Percentiles rank a stretch among this genome's conserved stretches.
Evolutionary conservation across 2,797 vertebrate species (phyloP).

Genomic region (Tangara arthus): DNA sequence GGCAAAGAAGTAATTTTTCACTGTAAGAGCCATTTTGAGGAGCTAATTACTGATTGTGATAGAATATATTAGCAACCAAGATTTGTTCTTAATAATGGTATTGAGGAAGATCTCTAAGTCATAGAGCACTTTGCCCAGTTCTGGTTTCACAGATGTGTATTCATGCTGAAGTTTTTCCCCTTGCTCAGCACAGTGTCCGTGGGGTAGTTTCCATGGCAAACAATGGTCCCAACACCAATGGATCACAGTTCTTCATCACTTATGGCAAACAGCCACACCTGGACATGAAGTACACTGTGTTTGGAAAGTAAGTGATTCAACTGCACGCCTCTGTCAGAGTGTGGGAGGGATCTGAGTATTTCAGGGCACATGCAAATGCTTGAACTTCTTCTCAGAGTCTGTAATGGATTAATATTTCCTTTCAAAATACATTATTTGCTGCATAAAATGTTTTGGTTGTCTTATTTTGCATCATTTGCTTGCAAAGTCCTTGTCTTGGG

Average conservation of each 20-base stretch:
- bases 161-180: background rate
- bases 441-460: background rate
- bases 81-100: background rate
- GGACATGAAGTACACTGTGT: slow-evolving; percentile 98
- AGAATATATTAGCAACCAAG: background rate
- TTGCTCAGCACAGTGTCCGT: slow-evolving; percentile 89
- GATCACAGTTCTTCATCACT: slow-evolving; percentile 95
- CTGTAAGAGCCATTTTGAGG: background rate
- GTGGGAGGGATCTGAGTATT: background rate
- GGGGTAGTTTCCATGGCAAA: slow-evolving; percentile 99
- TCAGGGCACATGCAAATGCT: background rate
- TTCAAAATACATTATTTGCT: background rate
- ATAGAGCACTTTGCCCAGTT: background rate
- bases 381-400: background rate
- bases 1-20: background rate
- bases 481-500: background rate
- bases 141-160: background rate
- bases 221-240: slow-evolving; percentile 94
- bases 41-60: background rate
- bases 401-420: background rate
- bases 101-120: background rate
- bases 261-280: slow-evolving; percentile 96
- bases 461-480: background rate
- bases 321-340: background rate
- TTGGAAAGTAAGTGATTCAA: slow-evolving; percentile 88